phyloP scores from a whole-genome alignment of 2,113 vertebrate species.

The Sylvilagus bachmani region DNA sequence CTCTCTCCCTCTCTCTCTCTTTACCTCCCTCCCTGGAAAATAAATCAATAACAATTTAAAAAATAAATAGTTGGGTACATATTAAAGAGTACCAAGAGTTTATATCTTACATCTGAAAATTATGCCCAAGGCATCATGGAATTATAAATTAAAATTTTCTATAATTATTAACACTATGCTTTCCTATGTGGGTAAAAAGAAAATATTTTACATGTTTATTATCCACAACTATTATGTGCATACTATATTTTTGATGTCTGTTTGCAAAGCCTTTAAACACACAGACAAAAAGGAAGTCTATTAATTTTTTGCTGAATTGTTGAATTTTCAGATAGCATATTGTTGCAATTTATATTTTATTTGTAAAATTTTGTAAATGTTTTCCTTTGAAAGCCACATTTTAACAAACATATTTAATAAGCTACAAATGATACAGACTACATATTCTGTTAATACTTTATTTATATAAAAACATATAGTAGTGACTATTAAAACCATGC shows the following conservation, averaged over 20 bases:
- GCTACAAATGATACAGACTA: not conserved
- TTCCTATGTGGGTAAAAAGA: not conserved
- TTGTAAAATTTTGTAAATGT: not conserved
- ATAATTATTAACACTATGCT: not conserved
- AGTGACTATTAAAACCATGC: not conserved
- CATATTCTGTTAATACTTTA: not conserved
- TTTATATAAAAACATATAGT: not conserved
- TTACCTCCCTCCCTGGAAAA: too few relatives aligned
- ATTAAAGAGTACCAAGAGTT: not conserved
- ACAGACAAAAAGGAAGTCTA: not conserved
- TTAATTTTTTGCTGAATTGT: not conserved
- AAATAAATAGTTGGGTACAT: not conserved
- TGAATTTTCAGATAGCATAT: not conserved
- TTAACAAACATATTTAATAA: not conserved
- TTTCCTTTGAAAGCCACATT: not conserved
- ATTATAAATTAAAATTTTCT: not conserved
- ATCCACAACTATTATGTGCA: not conserved
- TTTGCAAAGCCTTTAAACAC: not conserved
- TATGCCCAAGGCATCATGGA: not conserved
- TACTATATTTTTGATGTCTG: too few relatives aligned
- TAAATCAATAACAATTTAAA: too few relatives aligned
- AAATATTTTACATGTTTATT: not conserved
- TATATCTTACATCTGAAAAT: not conserved
- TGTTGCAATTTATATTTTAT: not conserved
- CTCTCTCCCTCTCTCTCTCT: too few relatives aligned